Base-by-base conservation (phyloP, 2,888 invertebrate genomes). In the Eutolmus rufibarbis region DNA sequence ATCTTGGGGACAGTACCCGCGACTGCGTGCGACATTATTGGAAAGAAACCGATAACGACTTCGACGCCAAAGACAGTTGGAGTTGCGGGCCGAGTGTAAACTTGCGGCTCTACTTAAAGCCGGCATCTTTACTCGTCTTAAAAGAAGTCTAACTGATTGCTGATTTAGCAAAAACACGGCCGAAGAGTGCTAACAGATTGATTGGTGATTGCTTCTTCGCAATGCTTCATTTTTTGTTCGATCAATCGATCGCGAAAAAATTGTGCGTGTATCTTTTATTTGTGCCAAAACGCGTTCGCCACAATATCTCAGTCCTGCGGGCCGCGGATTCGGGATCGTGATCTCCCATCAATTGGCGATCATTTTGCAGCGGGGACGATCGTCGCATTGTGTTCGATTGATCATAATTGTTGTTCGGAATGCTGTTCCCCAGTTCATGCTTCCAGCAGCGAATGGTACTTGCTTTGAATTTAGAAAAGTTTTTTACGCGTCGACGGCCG, bases 401-500 rank as follows among this genome's bases (percentile, higher is more conserved):
- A 88, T 88, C 88, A 88, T 88, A 88, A 88, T 88, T 88, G 88
- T 86, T 88, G 87, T 86, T 74, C 86, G 88, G 88, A 88, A 88
- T 88, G 88, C 78, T 88, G 88, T 81, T 86, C 86, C 77, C 31
- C 77, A 76, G 86, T 43, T 77, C 77, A 76, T 86, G 77, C 76
- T 34, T 37, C 46, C 56, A 77, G 34, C 46, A 23, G 34, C 76
- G 40, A 86, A 79, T 86, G 84, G 86, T 84, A 88, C 87, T 87
- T 85, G 87, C 86, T 87, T 86, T 88, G 88, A 88, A 88, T 88
- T 87, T 88, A 86, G 88, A 88, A 87, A 37, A 88, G 88, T 87
- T 88, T 88, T 78, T 86, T 86, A n/a, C 57, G n/a, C 74, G 23
- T 19, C 56, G 28, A 66, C 66, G 28, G 66, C 51, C 14, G 51